Conservation (phyloP, 1,140 invertebrate species). For the Wasmannia auropunctata region DNA sequence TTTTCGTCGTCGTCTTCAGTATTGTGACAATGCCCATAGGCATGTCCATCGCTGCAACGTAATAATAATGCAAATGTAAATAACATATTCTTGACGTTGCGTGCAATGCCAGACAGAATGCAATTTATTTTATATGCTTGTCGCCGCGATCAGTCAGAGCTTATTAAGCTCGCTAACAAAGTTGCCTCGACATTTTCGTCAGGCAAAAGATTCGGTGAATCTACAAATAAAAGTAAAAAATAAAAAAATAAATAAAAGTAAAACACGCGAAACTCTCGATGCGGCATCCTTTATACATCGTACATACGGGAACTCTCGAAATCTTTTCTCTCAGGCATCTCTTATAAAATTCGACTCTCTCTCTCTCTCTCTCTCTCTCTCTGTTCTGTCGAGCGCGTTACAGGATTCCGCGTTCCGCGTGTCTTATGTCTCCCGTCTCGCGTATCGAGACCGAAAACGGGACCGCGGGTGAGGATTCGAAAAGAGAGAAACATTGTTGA, state of each 20-base stretch:
- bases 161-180: not conserved
- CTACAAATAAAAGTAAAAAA: not conserved
- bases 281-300: not conserved
- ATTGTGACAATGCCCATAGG: not conserved
- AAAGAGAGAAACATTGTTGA: slow-evolving; percentile 48
- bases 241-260: no score
- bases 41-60: slow-evolving; percentile 22
- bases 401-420: not conserved
- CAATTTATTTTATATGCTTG: not conserved
- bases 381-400: not conserved
- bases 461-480: not conserved
- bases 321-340: not conserved
- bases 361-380: no score
- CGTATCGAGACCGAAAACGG: not conserved
- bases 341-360: slow-evolving; percentile 22
- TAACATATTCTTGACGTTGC: slow-evolving; percentile 1
- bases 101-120: not conserved
- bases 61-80: slow-evolving; percentile 49
- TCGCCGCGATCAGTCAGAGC: not conserved
- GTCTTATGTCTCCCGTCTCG: not conserved
- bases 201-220: not conserved
- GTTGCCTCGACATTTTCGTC: not conserved
- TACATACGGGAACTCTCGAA: not conserved
- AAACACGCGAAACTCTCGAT: not conserved
- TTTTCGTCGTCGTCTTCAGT: slow-evolving; percentile 20